A percentile compares a stretch with the other conserved stretches of the same genome.
phyloP scores from a whole-genome alignment of 2,113 vertebrate genomes.

The Sinocyclocheilus anophthalmus region DNA sequence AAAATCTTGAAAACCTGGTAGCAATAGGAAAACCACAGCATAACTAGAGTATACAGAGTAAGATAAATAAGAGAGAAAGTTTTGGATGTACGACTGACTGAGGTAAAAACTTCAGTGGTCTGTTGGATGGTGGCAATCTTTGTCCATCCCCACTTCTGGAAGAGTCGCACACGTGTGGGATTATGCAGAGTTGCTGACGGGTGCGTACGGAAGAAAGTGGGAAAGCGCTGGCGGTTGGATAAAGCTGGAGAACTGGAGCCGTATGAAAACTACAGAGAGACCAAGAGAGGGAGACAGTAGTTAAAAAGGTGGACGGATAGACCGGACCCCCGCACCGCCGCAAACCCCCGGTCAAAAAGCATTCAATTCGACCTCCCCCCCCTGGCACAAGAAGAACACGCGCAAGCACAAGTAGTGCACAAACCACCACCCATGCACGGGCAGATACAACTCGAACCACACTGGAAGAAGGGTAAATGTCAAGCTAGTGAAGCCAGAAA shows the following conservation, averaged over 20 bases:
- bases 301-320: background rate
- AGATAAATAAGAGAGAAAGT: background rate
- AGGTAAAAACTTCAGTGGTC: conserved; percentile 96
- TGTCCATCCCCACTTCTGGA: conserved; percentile 94
- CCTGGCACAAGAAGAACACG: too few species aligned
- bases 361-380: too few species aligned
- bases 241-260: conserved; percentile 93
- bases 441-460: too few species aligned
- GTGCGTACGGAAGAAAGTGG: conserved; percentile 93
- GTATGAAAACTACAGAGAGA: conserved; percentile 82
- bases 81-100: conserved; percentile 74
- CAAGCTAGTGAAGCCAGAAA: conserved; percentile 14
- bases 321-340: too few species aligned
- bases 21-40: background rate
- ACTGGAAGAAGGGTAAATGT: conserved; percentile 35
- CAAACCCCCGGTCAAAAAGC: too few species aligned
- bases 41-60: background rate
- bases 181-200: conserved; percentile 94
- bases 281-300: background rate
- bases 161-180: conserved; percentile 91
- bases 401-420: background rate
- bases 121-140: conserved; percentile 97
- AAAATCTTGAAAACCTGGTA: background rate
- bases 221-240: conserved; percentile 92
- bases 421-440: too few species aligned